Evolutionary conservation across 2,113 vertebrate genomes (phyloP).

Genomic region (Prionailurus viverrinus): DNA sequence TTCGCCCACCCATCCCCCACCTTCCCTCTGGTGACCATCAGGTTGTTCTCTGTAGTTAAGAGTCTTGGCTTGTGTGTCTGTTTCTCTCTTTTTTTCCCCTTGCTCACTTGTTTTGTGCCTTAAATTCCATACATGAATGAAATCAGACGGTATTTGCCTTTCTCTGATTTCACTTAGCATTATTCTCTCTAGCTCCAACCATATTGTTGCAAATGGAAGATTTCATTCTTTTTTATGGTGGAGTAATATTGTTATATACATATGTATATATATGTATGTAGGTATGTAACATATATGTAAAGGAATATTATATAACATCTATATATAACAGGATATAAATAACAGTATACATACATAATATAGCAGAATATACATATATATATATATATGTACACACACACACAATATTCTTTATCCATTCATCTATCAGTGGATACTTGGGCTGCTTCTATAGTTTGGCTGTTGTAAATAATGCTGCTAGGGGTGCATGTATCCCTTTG

Average conservation of each 20-base stretch:
- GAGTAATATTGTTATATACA: not conserved
- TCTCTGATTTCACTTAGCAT: not conserved
- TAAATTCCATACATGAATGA: not conserved
- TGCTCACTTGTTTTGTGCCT: not conserved
- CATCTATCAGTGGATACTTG: not conserved
- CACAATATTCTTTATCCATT: not conserved
- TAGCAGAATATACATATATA: too few relatives aligned
- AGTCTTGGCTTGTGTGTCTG: not conserved
- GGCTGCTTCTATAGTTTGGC: not conserved
- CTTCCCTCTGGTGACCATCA: not conserved
- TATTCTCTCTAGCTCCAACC: not conserved
- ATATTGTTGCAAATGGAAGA: not conserved
- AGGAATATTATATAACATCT: too few relatives aligned
- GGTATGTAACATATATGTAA: too few relatives aligned
- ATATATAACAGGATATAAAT: too few relatives aligned
- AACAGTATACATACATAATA: too few relatives aligned
- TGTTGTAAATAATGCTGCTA: not conserved
- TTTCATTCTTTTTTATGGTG: not conserved
- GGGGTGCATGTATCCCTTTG: not conserved
- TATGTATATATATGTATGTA: too few relatives aligned
- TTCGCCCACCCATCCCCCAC: not conserved
- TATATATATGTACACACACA: too few relatives aligned
- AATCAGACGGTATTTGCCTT: not conserved
- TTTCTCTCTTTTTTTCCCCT: not conserved
- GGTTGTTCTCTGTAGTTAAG: not conserved